Percentiles rank a stretch among this genome's conserved stretches.
These are phyloP conservation scores for Rhizoglyphus robini DNA, from an alignment of 1,140 invertebrate species.

Conservation along the genomic window DNA sequence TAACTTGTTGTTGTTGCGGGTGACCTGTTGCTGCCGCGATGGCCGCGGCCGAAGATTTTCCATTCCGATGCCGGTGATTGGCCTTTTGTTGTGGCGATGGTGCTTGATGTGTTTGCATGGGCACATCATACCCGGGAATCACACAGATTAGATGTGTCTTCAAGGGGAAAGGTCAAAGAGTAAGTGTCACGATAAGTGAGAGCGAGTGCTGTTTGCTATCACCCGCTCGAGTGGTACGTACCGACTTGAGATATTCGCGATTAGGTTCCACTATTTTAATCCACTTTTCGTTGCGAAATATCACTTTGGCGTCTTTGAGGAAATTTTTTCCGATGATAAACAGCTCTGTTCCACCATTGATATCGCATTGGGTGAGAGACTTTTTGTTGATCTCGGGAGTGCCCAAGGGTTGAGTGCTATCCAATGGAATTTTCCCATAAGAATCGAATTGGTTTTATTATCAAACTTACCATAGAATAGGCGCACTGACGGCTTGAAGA, in stretches of 20 bases:
- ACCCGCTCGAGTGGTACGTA: neutral
- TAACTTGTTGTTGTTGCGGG: neutral
- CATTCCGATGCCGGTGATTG: neutral
- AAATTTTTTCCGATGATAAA: conserved; percentile 95
- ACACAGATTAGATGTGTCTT: conserved; percentile 23
- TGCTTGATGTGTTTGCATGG: neutral
- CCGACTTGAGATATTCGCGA: conserved; percentile 23
- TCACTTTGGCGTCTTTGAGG: conserved; percentile 75
- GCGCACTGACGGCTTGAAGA: conserved; percentile 78
- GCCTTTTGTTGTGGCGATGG: neutral
- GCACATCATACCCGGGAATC: conserved; percentile 23
- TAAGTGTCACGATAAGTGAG: neutral
- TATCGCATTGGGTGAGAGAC: conserved; percentile 55
- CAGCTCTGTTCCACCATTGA: conserved; percentile 63
- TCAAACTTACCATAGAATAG: conserved; percentile 57
- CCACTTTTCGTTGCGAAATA: conserved; percentile 45
- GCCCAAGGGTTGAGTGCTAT: conserved; percentile 66
- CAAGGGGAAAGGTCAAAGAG: neutral
- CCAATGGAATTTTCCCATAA: neutral
- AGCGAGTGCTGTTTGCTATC: neutral
- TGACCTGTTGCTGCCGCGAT: neutral
- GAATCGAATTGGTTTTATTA: neutral
- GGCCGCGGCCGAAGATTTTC: neutral
- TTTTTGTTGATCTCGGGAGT: conserved; percentile 90
- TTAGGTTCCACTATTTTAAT: conserved; percentile 24